Evolutionary conservation across 1,140 invertebrate genomes (phyloP), one percentile per base, ranked within the genome.

Genomic region (Episyrphus balteatus): DNA sequence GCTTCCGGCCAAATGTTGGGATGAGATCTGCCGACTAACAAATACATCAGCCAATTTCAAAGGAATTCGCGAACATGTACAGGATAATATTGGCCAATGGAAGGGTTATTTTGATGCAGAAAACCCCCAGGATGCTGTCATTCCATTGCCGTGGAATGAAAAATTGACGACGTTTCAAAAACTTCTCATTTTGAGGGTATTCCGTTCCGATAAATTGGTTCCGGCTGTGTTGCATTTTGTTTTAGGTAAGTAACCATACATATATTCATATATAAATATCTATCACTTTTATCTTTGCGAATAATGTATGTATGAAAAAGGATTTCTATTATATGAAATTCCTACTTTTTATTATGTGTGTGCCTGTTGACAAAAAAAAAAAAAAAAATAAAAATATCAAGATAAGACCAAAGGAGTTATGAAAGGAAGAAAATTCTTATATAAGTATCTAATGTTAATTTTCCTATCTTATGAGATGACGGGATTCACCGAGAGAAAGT

Each of bases 181-280:
- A 66, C 61, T 95, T 47, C 62, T 89, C 42, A 67, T 95, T 5
- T 63, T 95, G 2, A 75, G 90, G 39, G 90, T 86, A 57, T 75
- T 97, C 45, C 76, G 91, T 30, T 80, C 85, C 8, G 92, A 95
- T 66, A 94, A 94, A 77, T 77, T 95, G 46, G 77, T 93, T 18
- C 84, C 90, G 10, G 86, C 82, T 0, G 75, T 94, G 3, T 82
- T 88, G 61, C 70, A 75, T 38, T 86, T 84, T 58, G 79, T 88
- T 5, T 66, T 74, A 77, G 74, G 87, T 91, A 69, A 67, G 55
- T 62, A 36, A 38, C 38, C 21, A 42, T 48, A 34, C 13, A 44
- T 37, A n/a, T n/a, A n/a, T n/a, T n/a, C n/a, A n/a, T n/a, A n/a
- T n/a, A n/a, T n/a, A n/a, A n/a, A n/a, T n/a, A n/a, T n/a, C n/a